Evolutionary conservation across 1,140 invertebrate genomes (phyloP), one percentile per base, ranked within the genome.

Genomic region (Magallana angulata): DNA sequence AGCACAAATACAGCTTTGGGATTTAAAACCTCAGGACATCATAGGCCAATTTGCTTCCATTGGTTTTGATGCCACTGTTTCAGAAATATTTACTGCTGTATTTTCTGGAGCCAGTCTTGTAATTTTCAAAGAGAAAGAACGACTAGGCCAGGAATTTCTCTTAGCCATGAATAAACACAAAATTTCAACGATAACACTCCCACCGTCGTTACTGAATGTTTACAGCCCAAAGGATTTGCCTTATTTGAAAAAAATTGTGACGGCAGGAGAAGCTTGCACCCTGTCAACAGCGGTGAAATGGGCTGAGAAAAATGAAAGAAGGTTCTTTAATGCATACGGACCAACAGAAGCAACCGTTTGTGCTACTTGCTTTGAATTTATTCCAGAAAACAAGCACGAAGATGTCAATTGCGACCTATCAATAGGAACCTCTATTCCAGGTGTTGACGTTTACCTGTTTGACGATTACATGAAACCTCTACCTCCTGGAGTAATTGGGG

Each of bases 311-410:
- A 71, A 30, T 36, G 57, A 84, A 12, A 85, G 88, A 11, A 59
- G 82, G 59, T 92, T 92, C 82, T 92, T 91, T 84, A 92, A 92
- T 86, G 90, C 90, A 1, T 92, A 92, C 84, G 91, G 91, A 16
- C 89, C 90, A 68, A 91, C 91, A 7, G 91, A 92, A 85, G 87
- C 88, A 48, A 92, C 91, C 5, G 91, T 92, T n/a, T 91, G 91
- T 36, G 90, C 91, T 14, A 91, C 91, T 18, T 89, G 87, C 59
- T 90, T 90, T 62, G 89, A 92, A 71, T 90, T 90, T 82, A 84
- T 68, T 9, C 62, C 82, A 60, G 62, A 57, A 11, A 62, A 84
- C n/a, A 18, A 58, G 1, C 84, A 90, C 24, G 89, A 89, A 84
- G 88, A 90, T 62, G 86, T 90, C 11, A 90, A 90, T 64, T 85